Evolutionary conservation across 2,888 invertebrate species (phyloP).

Genomic region (Agapostemon virescens): DNA sequence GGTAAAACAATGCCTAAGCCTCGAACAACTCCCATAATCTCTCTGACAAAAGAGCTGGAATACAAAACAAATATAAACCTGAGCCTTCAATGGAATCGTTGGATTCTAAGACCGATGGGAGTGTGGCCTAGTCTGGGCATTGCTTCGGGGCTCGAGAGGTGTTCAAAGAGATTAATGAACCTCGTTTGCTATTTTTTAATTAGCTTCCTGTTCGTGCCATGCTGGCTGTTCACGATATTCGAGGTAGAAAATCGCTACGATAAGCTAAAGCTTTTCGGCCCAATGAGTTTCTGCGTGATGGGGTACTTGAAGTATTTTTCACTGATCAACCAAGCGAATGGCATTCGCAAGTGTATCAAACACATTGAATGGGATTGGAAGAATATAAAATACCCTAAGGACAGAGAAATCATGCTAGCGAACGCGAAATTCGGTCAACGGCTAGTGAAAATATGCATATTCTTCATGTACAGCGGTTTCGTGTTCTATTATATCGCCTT

Average conservation of each 20-base stretch:
- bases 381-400: conserved; percentile 30
- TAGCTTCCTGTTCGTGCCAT: conserved; percentile 65
- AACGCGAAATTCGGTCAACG: conserved; percentile 66
- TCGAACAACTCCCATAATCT: no score
- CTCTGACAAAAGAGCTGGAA: background rate
- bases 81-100: conserved; percentile 60
- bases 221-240: conserved; percentile 58
- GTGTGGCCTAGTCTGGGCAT: conserved; percentile 59
- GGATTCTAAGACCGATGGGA: conserved; percentile 63
- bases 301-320: conserved; percentile 67
- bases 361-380: conserved; percentile 69
- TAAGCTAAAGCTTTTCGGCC: conserved; percentile 66
- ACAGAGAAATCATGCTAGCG: conserved; percentile 64
- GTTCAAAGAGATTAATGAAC: background rate
- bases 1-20: conserved; percentile 6
- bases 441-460: conserved; percentile 56
- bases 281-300: conserved; percentile 70
- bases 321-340: conserved; percentile 54
- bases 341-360: conserved; percentile 65
- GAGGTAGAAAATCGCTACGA: conserved; percentile 58
- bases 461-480: conserved; percentile 61
- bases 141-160: background rate
- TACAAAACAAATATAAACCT: conserved; percentile 47
- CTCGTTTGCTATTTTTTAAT: conserved; percentile 55
- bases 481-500: conserved; percentile 56